These are phyloP conservation scores for Trypoxylus dichotomus DNA, from an alignment of 1,140 invertebrate genomes.

Conservation along the genomic window DNA sequence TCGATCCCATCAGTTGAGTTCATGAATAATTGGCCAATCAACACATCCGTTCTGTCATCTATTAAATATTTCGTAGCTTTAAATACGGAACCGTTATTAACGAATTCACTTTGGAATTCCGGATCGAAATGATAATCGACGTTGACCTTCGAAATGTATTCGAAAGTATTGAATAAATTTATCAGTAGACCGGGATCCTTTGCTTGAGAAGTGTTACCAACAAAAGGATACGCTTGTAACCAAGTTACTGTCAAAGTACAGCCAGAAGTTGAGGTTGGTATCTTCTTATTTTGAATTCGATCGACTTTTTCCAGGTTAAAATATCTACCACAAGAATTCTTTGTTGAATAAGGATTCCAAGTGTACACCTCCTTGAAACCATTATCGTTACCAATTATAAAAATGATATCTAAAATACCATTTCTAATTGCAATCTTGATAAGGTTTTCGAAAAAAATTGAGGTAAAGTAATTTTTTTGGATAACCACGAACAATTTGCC, in stretches of 20 bases:
- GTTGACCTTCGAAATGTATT: background rate
- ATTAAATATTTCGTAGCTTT: background rate
- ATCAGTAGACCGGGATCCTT: background rate
- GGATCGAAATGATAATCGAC: background rate
- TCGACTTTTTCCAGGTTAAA: background rate
- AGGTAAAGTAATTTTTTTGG: background rate
- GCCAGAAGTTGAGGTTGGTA: background rate
- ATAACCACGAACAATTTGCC: background rate
- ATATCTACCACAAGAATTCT: background rate
- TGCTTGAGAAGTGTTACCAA: background rate
- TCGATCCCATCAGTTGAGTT: background rate
- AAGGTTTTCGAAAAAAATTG: background rate
- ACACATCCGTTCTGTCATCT: background rate
- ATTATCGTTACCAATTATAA: background rate
- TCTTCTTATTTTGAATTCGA: background rate
- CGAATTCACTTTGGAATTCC: background rate
- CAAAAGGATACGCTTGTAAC: background rate
- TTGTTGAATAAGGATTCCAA: background rate
- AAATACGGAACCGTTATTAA: background rate
- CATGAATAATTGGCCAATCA: slow-evolving; percentile 11
- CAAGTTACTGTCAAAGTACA: slow-evolving; percentile 11
- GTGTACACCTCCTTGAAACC: background rate
- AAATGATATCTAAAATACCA: background rate
- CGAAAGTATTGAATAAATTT: background rate
- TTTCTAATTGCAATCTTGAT: background rate